phyloP scores from a whole-genome alignment of 1,140 invertebrate genomes.

The Atopsyche davidsoni region DNA sequence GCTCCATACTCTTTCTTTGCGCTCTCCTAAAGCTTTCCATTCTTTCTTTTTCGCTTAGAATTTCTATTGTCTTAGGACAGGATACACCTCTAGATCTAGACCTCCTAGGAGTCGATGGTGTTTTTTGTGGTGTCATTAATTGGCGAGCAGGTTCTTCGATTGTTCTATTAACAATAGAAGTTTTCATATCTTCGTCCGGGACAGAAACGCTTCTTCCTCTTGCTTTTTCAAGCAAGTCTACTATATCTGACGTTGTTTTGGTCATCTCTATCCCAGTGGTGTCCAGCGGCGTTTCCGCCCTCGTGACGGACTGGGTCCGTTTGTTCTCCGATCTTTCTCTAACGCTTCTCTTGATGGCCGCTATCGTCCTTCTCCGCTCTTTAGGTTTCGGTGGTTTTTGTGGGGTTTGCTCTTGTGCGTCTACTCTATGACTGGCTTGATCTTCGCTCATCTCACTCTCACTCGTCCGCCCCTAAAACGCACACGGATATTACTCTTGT shows the following conservation, averaged over 20 bases:
- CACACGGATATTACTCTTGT: slow-evolving; percentile 8
- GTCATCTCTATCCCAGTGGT: slow-evolving; percentile 43
- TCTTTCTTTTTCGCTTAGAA: slow-evolving; percentile 48
- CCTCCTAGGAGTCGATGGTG: slow-evolving; percentile 38
- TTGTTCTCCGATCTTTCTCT: slow-evolving; percentile 38
- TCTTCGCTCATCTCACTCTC: slow-evolving; percentile 51
- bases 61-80: slow-evolving; percentile 48
- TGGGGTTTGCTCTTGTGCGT: slow-evolving; percentile 28
- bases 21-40: slow-evolving; percentile 44
- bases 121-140: slow-evolving; percentile 45
- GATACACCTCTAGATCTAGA: slow-evolving; percentile 42
- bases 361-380: slow-evolving; percentile 30
- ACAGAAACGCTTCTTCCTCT: slow-evolving; percentile 45
- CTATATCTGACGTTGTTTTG: slow-evolving; percentile 44
- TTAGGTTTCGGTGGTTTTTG: slow-evolving; percentile 37
- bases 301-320: slow-evolving; percentile 41
- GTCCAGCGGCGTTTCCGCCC: slow-evolving; percentile 37
- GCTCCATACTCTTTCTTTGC: slow-evolving; percentile 33
- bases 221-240: slow-evolving; percentile 47
- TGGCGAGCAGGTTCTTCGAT: slow-evolving; percentile 32
- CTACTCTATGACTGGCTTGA: slow-evolving; percentile 33
- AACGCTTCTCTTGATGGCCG: slow-evolving; percentile 25
- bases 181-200: slow-evolving; percentile 43
- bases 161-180: slow-evolving; percentile 36
- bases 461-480: slow-evolving; percentile 49